phyloP scores from a whole-genome alignment of 2,113 vertebrate genomes.

The Cryptomyrus ogoouensis region DNA sequence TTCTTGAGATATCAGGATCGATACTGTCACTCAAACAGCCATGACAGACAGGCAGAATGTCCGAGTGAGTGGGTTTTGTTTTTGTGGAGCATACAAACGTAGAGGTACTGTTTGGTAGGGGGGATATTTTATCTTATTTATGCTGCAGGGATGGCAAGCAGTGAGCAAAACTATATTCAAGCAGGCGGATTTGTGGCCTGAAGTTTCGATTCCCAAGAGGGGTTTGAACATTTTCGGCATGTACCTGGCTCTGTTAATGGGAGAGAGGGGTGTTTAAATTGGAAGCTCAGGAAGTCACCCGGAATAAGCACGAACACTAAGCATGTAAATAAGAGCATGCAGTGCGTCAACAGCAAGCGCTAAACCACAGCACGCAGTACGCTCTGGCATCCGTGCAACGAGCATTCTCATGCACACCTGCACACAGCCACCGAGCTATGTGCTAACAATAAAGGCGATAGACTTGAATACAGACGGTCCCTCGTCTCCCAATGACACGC shows the following conservation, averaged over 20 bases:
- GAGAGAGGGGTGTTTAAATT: not conserved
- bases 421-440: not conserved
- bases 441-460: not conserved
- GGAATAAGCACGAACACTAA: not conserved
- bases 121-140: constrained; percentile 1
- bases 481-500: not conserved
- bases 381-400: not conserved
- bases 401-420: not conserved
- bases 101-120: not conserved
- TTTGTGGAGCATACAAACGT: not conserved
- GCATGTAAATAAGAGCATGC: not conserved
- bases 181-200: not conserved
- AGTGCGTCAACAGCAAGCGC: not conserved
- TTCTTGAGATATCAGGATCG: not conserved
- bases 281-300: not conserved
- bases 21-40: constrained; percentile 3
- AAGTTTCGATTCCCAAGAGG: not conserved
- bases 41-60: not conserved
- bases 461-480: not conserved
- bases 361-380: not conserved
- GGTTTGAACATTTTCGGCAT: not conserved
- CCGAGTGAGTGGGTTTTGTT: not conserved
- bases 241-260: not conserved
- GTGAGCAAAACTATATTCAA: not conserved
- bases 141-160: not conserved